Base-by-base conservation (phyloP, 2,888 invertebrate genomes). In the Machimus rusticus region DNA sequence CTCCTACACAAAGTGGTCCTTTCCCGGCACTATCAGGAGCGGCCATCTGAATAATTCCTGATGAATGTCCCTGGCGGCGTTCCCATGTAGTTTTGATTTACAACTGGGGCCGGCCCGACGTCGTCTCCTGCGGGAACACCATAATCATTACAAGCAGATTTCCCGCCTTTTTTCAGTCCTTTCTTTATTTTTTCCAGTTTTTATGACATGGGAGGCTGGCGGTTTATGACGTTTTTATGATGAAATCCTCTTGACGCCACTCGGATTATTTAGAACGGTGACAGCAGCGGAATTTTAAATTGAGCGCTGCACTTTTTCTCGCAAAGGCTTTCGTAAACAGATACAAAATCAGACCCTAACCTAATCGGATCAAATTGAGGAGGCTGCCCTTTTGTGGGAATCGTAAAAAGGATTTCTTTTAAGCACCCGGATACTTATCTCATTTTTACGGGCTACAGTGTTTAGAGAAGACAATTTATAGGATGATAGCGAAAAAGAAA, bases 211-310 rank as follows among this genome's bases (percentile, higher is more conserved):
- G 39, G 37, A 66, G 66, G 82, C 23, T 66, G 39, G 57, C 23
- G 66, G 82, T 39, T 84, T 66, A 84, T 84, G 82, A 84, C 66
- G 31, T 84, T 84, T 84, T 84, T 84, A 84, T 84, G 82, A 84
- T 28, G 66, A 37, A 66, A 84, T 79, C 51, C 51, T 79, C 51
- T 46, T 46, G 79, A 79, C 51, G 79, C 79, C 79, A 79, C 23
- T 79, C 16, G 79, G 79, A 51, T 51, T 79, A 79, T 79, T 28
- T 51, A 8, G 19, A 66, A 66, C 28, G 51, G 31, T 79, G 79
- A 79, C 51, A 51, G 51, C 79, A 51, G 28, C 79, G 51, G 79
- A 79, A 79, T 79, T 79, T 79, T 79, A 51, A 79, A 28, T 79
- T 79, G 46, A 3, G 37, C 78, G 46, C 43, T 19, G 28, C n/a